Evolutionary conservation across 1,140 invertebrate species (phyloP).

Genomic region (Drosophila novamexicana): DNA sequence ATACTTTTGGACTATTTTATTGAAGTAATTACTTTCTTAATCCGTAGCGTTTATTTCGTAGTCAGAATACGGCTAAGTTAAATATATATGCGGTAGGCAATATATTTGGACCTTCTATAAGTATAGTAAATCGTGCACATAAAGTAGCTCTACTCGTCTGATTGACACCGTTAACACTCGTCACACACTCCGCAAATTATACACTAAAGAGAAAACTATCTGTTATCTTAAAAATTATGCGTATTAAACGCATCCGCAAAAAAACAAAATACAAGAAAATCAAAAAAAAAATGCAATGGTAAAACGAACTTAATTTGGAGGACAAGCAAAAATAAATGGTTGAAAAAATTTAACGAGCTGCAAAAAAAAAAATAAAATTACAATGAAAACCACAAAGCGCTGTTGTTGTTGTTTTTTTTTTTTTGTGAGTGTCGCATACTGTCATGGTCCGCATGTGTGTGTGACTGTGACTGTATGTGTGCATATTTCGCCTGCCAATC

Average conservation of each 20-base stretch:
- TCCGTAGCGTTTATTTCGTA: no score
- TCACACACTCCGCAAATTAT: no score
- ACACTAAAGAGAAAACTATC: slow-evolving; percentile 39
- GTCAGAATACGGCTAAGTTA: no score
- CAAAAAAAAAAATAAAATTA: slow-evolving; percentile 37
- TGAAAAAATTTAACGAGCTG: slow-evolving; percentile 41
- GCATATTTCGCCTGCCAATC: slow-evolving; percentile 76
- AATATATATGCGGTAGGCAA: no score
- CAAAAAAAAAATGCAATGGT: slow-evolving; percentile 27
- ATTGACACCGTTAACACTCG: no score
- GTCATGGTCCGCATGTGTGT: slow-evolving; percentile 34
- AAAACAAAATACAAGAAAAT: slow-evolving; percentile 1
- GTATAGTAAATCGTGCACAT: no score
- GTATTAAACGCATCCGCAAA: slow-evolving; percentile 27
- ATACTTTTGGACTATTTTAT: no score
- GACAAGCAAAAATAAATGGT: slow-evolving; percentile 56
- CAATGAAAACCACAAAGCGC: slow-evolving; percentile 76
- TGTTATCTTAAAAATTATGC: slow-evolving; percentile 46
- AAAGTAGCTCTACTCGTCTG: no score
- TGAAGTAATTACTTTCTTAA: no score
- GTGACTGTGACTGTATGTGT: slow-evolving; percentile 24
- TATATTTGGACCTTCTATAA: no score
- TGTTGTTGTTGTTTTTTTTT: slow-evolving; percentile 43
- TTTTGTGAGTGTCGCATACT: slow-evolving; percentile 72
- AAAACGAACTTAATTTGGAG: slow-evolving; percentile 65